Evolutionary conservation across 1,140 invertebrate genomes (phyloP).

Genomic region (Schlechtendalia chinensis): DNA sequence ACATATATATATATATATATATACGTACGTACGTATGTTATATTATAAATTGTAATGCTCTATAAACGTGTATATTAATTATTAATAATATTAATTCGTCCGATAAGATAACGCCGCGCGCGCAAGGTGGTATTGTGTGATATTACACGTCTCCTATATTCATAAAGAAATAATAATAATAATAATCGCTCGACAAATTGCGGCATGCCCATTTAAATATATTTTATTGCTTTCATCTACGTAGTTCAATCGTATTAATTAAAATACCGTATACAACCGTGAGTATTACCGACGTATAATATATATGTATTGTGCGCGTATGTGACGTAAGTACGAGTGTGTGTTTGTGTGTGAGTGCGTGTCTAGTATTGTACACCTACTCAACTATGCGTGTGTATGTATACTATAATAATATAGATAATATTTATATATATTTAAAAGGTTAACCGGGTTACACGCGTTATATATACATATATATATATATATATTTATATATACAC

Average conservation of each 20-base stretch:
- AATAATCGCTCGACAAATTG: neutral
- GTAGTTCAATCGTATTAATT: neutral
- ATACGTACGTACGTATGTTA: neutral
- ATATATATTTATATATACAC: no score
- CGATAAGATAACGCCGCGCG: conserved; percentile 26
- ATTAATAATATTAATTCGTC: conserved; percentile 29
- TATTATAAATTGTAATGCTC: neutral
- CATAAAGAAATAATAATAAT: no score
- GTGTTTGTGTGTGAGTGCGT: no score
- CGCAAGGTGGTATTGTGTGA: no score
- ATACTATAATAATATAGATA: no score
- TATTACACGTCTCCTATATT: no score
- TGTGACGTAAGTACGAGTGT: no score
- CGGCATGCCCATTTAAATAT: neutral
- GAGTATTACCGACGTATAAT: neutral
- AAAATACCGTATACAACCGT: neutral
- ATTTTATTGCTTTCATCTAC: neutral
- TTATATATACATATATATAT: no score
- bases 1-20: neutral
- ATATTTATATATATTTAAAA: no score
- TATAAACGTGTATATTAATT: neutral
- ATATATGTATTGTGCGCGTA: neutral
- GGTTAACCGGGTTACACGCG: no score
- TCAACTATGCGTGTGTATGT: no score
- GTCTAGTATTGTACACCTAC: no score